A percentile compares a stretch with the other conserved stretches of the same genome.
Conservation (phyloP, 2,888 invertebrate species). For the Morpho deidamia region DNA sequence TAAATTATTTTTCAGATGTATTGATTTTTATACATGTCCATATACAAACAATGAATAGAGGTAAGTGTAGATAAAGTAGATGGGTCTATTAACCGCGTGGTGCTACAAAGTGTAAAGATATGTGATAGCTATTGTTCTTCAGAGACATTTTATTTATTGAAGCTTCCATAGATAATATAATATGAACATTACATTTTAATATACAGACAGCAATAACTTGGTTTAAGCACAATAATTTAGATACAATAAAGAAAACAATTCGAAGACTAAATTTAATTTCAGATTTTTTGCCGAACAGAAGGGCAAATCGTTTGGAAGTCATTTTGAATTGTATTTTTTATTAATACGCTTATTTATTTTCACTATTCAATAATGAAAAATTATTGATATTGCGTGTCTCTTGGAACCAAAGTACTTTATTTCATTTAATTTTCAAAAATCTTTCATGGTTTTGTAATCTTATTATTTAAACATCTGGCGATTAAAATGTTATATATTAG, state of each 20-base stretch:
- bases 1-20: constrained; percentile 77
- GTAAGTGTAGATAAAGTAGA: constrained; percentile 71
- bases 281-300: neutral
- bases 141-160: constrained; percentile 77
- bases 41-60: constrained; percentile 72
- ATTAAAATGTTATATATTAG: constrained; percentile 1
- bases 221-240: constrained; percentile 47
- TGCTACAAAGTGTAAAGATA: constrained; percentile 76
- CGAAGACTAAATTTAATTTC: neutral
- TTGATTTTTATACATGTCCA: constrained; percentile 76
- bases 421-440: constrained; percentile 40
- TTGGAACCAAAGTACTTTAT: constrained; percentile 53
- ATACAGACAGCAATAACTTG: constrained; percentile 65
- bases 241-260: neutral
- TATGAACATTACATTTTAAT: constrained; percentile 57
- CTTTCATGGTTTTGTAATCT: constrained; percentile 29
- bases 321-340: constrained; percentile 5
- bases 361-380: constrained; percentile 36
- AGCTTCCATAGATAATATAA: constrained; percentile 69
- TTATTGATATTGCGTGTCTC: constrained; percentile 41
- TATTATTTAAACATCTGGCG: constrained; percentile 8
- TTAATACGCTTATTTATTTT: constrained; percentile 40
- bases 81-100: constrained; percentile 77
- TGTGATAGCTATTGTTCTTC: constrained; percentile 76
- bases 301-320: neutral